Percentiles rank a stretch among this genome's conserved stretches.
These are phyloP conservation scores for Troides helena DNA, from an alignment of 2,888 invertebrate genomes.

Conservation along the genomic window DNA sequence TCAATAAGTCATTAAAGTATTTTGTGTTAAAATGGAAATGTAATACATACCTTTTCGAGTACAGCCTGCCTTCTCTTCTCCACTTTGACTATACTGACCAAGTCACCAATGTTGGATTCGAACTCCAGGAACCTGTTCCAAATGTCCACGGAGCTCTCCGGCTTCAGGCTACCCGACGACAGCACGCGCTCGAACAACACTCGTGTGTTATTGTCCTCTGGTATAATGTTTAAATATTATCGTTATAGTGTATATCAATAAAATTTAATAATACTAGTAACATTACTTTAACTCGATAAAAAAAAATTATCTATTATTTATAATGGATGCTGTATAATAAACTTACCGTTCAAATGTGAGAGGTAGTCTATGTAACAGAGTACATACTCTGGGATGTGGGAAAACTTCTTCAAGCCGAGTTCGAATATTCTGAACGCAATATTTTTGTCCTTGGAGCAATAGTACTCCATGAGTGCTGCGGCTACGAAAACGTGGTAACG, in stretches of 20 bases:
- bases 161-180: constrained; percentile 93
- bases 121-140: constrained; percentile 99
- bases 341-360: constrained; percentile 95
- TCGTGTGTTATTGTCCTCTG: constrained; percentile 99
- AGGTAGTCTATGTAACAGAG: constrained; percentile 97
- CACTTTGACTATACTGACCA: constrained; percentile 98
- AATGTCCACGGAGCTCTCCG: constrained; percentile 97
- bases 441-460: constrained; percentile 98
- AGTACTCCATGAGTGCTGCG: constrained; percentile 99
- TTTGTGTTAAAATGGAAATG: background rate
- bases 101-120: constrained; percentile 98
- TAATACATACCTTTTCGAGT: constrained; percentile 86
- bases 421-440: constrained; percentile 98
- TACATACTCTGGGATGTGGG: constrained; percentile 96
- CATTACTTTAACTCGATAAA: background rate
- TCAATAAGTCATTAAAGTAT: too few relatives aligned
- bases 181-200: constrained; percentile 99
- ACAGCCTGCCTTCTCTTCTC: constrained; percentile 95
- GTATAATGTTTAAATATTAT: background rate
- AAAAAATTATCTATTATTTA: too few relatives aligned
- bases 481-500: constrained; percentile 97
- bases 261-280: background rate
- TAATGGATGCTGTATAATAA: background rate
- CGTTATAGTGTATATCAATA: background rate
- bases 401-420: constrained; percentile 97